Base-by-base conservation (phyloP, 1,140 invertebrate species). In the Zaprionus vittiger region DNA sequence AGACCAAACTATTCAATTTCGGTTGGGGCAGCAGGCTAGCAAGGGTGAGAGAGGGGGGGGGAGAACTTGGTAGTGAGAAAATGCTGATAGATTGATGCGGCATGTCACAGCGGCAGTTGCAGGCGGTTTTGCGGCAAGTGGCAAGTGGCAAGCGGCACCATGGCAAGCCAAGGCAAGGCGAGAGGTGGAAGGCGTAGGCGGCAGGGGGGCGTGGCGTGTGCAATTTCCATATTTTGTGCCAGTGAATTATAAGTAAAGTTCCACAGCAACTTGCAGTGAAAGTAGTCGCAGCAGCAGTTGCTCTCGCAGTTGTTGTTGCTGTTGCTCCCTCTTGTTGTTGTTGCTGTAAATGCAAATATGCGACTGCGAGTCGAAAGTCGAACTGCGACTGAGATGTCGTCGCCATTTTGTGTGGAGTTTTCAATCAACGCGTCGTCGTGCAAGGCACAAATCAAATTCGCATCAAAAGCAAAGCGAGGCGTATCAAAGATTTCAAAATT, bases 11-110 rank as follows among this genome's bases (percentile, higher is more conserved):
- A 89, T 89, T 89, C 81, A 90, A 90, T 89, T 90, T 90, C 62
- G 59, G 65, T 68, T 56, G 41, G 38, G n/a, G 20, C 47, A 17
- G 17, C 44, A 17, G 6, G 17, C 44, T 1, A 17, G 7, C 6
- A 28, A 49, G 9, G 20, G 20, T 9, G 37, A 14, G 37, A 38
- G 37, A 5, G 15, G 38, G 5, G 14, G 4, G 15, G 4, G 38
- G 14, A 4, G 14, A 14, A 5, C 9, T 49, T n/a, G 9, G 47
- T 59, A 56, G 66, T 67, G 69, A 72, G 57, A 79, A 90, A 89
- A 90, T 90, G 78, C 73, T 79, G 83, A 91, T 91, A 84, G 80
- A 91, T 87, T 82, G 82, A 91, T 86, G 83, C 77, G 86, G 83
- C 72, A 87, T 87, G 86, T 92, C 78, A 83, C 80, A 83, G 81